phyloP scores from a whole-genome alignment of 2,113 vertebrate species.

The Xiphophorus maculatus region DNA sequence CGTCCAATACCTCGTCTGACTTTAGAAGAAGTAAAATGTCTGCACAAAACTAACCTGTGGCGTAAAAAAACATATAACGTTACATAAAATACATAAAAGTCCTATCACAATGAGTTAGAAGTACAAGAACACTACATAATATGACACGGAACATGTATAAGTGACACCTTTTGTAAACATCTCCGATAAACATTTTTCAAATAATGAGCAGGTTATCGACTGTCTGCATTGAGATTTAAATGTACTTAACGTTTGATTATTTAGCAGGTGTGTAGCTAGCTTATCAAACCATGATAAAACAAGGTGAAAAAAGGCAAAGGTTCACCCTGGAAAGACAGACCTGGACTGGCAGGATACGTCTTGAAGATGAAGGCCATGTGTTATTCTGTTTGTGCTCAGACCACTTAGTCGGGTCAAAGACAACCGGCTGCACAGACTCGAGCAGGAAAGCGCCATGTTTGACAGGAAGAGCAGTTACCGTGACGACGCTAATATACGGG shows the following conservation, averaged over 20 bases:
- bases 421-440: conserved; percentile 42
- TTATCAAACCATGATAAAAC: conserved; percentile 17
- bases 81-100: background rate
- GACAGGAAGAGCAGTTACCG: conserved; percentile 25
- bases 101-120: background rate
- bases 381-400: conserved; percentile 45
- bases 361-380: conserved; percentile 24
- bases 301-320: background rate
- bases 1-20: conserved; percentile 64
- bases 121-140: background rate
- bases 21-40: conserved; percentile 68
- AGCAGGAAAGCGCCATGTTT: conserved; percentile 79
- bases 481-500: conserved; percentile 5
- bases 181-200: background rate
- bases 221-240: background rate
- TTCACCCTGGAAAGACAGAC: conserved; percentile 32
- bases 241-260: background rate
- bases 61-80: background rate
- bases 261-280: conserved; percentile 11
- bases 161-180: background rate
- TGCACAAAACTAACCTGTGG: conserved; percentile 60
- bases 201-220: background rate
- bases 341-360: conserved; percentile 48
- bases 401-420: conserved; percentile 60
- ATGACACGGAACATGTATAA: background rate